Evolutionary conservation across 2,113 vertebrate genomes (phyloP), one percentile per base, ranked within the genome.

Genomic region (Pangasianodon hypophthalmus): DNA sequence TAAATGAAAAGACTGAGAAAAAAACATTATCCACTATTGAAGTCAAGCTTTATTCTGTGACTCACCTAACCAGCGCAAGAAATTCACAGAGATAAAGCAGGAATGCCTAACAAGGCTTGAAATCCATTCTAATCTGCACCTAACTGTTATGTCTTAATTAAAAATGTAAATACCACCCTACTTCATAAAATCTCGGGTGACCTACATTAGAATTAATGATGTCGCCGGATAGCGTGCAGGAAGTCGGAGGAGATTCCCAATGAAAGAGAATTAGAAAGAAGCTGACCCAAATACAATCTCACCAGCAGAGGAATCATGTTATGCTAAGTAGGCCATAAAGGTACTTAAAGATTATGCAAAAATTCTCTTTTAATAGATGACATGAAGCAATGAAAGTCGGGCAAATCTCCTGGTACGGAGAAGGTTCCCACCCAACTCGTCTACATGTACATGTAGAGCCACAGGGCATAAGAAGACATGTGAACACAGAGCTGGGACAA

Each of bases 191-290:
- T 95, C 94, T 91, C 93, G 94, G 92, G 93, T 96, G 96, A 96
- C 96, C 96, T 96, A 96, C 95, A 96, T 96, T 95, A 95, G 94
- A 93, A 94, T 96, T 96, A 96, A 96, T 96, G 95, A 96, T 95
- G 95, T 92, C 88, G 87, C 91, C 85, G 71, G 82, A 88, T 44
- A 89, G 88, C 58, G 81, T 71, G 84, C 81, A 88, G 95, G 94
- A 93, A 93, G 94, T 95, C 91, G 93, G 94, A 95, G 93, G 94
- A 95, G 92, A 95, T 92, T 93, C 88, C 92, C 93, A 95, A 96
- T 96, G 95, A 96, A 96, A 96, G 96, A 95, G 95, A 96, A 96
- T 96, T 95, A 95, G 95, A 96, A 96, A 96, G 94, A 95, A 95
- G 95, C 93, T 96, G 96, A 96, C 96, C 96, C 94, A 96, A 95